Evolutionary conservation across 2,888 invertebrate species (phyloP), one percentile per base, ranked within the genome.

Genomic region (Girardia tigrina): DNA sequence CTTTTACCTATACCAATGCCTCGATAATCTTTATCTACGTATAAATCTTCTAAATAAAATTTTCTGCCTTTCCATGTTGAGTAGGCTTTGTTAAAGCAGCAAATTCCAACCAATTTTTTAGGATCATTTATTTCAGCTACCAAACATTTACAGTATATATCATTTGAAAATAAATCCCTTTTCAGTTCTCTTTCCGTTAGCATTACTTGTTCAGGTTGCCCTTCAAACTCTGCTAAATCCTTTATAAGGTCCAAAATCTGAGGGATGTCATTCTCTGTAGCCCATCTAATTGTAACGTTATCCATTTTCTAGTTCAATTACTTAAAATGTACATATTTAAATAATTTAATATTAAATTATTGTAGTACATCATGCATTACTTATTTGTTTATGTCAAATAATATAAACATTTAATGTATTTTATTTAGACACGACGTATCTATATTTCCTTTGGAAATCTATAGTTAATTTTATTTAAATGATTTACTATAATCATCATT

Each of bases 1-100:
- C 20, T 23, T n/a, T 56, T 56, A 56, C 8, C 56, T 6, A 56
- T 56, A 56, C 56, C 56, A 16, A 56, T 56, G n/a, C n/a, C 56
- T 56, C 56, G 56, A 56, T 20, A 56, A 12, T 56, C 56, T 56
- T 56, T n/a, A 6, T 56, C 56, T 6, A 56, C 56, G n/a, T 56
- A 56, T 2, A 56, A n/a, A 16, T 56, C 56, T n/a, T 56, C 56
- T n/a, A 56, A 56, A n/a, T 56, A 56, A 56, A 8, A n/a, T 16
- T 56, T 56, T 56, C 56, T 56, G 4, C 56, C 56, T 56, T 56
- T 56, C 56, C 56, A 56, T 12, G 56, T 56, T 2, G 56, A 56
- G n/a, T 56, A 56, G n/a, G 56, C 56, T n/a, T 56, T 56, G 23
- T 56, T 56, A 56, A 56, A 56, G 6, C n/a, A 56, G 23, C 56